A percentile compares a stretch with the other conserved stretches of the same genome.
Evolutionary conservation across 2,113 vertebrate species (phyloP).

Genomic region (Macaca fascicularis): T2T-MFA8v1.1 NC_088387.1:1444501-1445000

Average conservation of each 20-base stretch:
- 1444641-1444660: neutral
- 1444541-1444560: neutral
- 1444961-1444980: too few species aligned
- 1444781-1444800: neutral
- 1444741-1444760: neutral
- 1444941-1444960: too few species aligned
- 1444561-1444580: neutral
- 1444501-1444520: neutral
- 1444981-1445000: too few species aligned
- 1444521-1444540: neutral
- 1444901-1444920: neutral
- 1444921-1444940: too few species aligned
- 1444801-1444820: neutral
- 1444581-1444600: neutral
- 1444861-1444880: neutral
- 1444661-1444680: neutral
- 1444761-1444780: neutral
- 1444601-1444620: neutral
- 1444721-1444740: conserved; percentile 13
- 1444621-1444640: conserved; percentile 37
- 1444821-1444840: neutral
- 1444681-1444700: neutral
- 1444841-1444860: neutral
- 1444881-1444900: neutral
- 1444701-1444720: neutral